Evolutionary conservation across 2,797 vertebrate species (phyloP).

Genomic region (Smutsia temminckii): DNA sequence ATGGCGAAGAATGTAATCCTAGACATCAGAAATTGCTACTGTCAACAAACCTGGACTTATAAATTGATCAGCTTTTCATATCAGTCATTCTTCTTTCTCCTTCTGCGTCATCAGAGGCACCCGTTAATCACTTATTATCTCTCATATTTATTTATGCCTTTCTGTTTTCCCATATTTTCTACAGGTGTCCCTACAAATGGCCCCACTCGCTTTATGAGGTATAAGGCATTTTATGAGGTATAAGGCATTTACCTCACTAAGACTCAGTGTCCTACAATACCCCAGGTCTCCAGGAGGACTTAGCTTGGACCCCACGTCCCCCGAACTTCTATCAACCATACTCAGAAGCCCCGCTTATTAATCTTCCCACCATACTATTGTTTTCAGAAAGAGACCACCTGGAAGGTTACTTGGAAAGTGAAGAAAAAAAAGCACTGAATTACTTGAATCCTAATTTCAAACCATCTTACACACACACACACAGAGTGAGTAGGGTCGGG

Average conservation of each 20-base stretch:
- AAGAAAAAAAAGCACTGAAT: not conserved
- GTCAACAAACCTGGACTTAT: constrained; percentile 24
- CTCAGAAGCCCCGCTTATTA: not conserved
- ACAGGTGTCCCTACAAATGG: not conserved
- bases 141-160: not conserved
- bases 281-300: not conserved
- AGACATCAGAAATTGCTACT: not conserved
- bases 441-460: constrained; percentile 26
- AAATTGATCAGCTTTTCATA: not conserved
- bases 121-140: not conserved
- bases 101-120: not conserved
- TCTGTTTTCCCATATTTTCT: not conserved
- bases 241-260: not conserved
- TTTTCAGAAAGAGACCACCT: not conserved
- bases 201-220: not conserved
- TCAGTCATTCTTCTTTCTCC: constrained; percentile 18
- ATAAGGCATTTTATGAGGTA: not conserved
- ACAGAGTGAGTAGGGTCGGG: not conserved
- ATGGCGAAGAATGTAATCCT: not conserved
- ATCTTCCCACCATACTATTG: not conserved
- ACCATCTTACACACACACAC: not conserved
- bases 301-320: not conserved
- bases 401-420: not conserved
- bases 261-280: not conserved
- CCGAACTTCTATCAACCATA: not conserved